Conservation (phyloP, 2,113 vertebrate genomes). For the Siniperca knerii region DNA sequence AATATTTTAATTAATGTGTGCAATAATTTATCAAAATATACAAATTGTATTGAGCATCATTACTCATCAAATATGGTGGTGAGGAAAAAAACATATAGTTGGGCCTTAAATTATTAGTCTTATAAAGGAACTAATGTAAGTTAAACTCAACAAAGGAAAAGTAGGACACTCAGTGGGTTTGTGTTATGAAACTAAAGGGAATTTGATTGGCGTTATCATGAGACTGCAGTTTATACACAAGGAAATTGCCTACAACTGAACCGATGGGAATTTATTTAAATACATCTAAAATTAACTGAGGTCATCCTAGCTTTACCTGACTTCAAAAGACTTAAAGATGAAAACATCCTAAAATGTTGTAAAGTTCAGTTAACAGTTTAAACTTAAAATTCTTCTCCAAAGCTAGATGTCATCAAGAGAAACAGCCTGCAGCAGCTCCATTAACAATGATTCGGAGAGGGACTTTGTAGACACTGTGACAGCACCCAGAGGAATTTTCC, state of each 20-base stretch:
- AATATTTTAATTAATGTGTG: conserved; percentile 5
- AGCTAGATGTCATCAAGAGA: conserved; percentile 46
- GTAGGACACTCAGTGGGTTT: neutral
- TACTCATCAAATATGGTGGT: conserved; percentile 1
- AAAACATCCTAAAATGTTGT: conserved; percentile 20
- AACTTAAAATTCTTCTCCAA: conserved; percentile 27
- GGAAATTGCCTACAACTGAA: conserved; percentile 4
- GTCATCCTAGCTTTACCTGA: conserved; percentile 30
- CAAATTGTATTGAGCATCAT: conserved; percentile 1
- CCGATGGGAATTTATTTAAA: conserved; percentile 11
- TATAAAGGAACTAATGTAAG: neutral
- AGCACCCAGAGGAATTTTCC: conserved; percentile 55
- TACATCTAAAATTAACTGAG: conserved; percentile 24
- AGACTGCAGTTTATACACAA: conserved; percentile 9
- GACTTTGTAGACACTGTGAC: conserved; percentile 61
- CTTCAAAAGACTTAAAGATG: conserved; percentile 17
- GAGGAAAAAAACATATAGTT: neutral
- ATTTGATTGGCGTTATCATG: conserved; percentile 17
- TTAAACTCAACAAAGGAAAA: conserved; percentile 1
- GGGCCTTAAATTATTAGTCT: neutral
- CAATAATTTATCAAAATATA: conserved; percentile 21
- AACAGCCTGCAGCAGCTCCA: conserved; percentile 48
- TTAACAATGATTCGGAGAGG: conserved; percentile 53
- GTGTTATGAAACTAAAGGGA: neutral
- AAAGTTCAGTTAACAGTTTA: conserved; percentile 32